Evolutionary conservation across 2,113 vertebrate genomes (phyloP).

Genomic region (Paralichthys olivaceus): DNA sequence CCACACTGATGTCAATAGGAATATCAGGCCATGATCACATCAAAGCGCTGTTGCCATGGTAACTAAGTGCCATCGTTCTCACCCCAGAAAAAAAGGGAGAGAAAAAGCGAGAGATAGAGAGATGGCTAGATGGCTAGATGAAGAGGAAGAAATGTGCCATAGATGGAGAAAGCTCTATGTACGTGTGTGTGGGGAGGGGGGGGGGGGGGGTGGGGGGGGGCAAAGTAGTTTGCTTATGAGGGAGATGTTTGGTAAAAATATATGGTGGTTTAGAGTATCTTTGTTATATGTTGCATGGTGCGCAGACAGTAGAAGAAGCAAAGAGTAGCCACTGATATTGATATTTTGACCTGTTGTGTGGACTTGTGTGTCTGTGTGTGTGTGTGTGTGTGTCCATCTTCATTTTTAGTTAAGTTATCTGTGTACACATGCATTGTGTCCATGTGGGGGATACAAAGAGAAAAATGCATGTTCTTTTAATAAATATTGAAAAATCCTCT

Average conservation of each 20-base stretch:
- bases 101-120: constrained; percentile 14
- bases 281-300: constrained; percentile 59
- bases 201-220: too few relatives aligned
- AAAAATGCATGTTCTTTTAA: background rate
- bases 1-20: constrained; percentile 78
- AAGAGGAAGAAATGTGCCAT: constrained; percentile 25
- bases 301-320: constrained; percentile 39
- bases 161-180: too few relatives aligned
- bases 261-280: constrained; percentile 28
- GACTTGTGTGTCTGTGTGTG: constrained; percentile 7
- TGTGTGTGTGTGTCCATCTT: constrained; percentile 30
- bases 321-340: constrained; percentile 55
- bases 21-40: constrained; percentile 81
- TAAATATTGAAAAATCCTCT: background rate
- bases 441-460: background rate
- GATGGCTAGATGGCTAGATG: constrained; percentile 21
- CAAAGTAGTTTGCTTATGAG: constrained; percentile 18
- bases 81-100: constrained; percentile 58
- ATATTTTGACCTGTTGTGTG: constrained; percentile 60
- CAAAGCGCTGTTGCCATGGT: constrained; percentile 83
- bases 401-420: constrained; percentile 46
- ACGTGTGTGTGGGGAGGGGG: too few relatives aligned
- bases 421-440: constrained; percentile 8
- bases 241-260: constrained; percentile 37
- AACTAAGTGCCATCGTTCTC: constrained; percentile 83